These are phyloP conservation scores for Pygmarrhopalites habei DNA, from an alignment of 1,140 invertebrate species.

Conservation along the genomic window DNA sequence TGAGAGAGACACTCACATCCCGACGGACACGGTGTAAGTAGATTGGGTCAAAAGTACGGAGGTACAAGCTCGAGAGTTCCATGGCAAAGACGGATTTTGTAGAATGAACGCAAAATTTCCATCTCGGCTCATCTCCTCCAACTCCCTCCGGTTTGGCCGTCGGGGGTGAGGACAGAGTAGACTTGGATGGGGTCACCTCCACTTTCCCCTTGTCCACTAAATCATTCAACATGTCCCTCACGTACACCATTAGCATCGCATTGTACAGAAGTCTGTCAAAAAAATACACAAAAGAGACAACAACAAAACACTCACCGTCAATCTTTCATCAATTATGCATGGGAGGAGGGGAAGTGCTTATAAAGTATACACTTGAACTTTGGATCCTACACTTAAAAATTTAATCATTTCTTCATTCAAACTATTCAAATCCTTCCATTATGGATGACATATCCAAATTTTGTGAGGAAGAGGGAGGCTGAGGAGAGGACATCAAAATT, in stretches of 20 bases:
- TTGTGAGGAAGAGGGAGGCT: no score
- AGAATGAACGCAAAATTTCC: constrained; percentile 39
- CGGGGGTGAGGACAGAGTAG: constrained; percentile 3
- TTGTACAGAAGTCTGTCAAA: constrained; percentile 29
- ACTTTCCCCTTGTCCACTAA: constrained; percentile 23
- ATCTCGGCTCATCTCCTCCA: constrained; percentile 21
- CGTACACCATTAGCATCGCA: constrained; percentile 32
- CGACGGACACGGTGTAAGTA: constrained; percentile 19
- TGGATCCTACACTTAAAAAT: not conserved
- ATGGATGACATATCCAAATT: no score
- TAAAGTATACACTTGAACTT: no score
- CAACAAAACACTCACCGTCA: no score
- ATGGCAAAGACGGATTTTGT: constrained; percentile 38
- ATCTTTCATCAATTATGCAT: no score
- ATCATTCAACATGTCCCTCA: constrained; percentile 34
- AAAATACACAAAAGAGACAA: not conserved
- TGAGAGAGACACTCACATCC: constrained; percentile 27
- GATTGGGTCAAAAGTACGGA: constrained; percentile 25
- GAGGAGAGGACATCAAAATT: no score
- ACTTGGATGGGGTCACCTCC: not conserved
- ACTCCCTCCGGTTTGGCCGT: not conserved
- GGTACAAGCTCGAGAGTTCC: constrained; percentile 35
- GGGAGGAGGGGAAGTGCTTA: no score
- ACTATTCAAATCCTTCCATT: no score
- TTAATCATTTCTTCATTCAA: not conserved